phyloP scores from a whole-genome alignment of 2,888 invertebrate species.

The Microplitis deprimator region DNA sequence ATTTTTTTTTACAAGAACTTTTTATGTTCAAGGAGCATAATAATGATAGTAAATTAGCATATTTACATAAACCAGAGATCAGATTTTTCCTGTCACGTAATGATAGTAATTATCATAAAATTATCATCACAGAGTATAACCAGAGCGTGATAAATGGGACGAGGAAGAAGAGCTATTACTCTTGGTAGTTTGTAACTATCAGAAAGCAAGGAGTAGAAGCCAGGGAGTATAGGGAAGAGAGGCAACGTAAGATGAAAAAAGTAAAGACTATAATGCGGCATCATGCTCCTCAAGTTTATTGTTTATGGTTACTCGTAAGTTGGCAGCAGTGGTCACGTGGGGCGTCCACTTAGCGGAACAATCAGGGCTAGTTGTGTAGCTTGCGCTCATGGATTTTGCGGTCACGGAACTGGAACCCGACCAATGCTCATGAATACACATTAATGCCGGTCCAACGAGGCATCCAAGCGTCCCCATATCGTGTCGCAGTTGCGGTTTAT shows the following conservation, averaged over 20 bases:
- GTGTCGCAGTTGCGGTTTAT: constrained; percentile 13
- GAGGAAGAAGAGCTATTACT: neutral
- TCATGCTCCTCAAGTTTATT: constrained; percentile 2
- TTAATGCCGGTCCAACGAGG: constrained; percentile 22
- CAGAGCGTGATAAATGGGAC: neutral
- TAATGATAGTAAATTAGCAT: too few species aligned
- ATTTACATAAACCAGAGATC: neutral
- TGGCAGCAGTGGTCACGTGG: neutral
- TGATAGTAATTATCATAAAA: neutral
- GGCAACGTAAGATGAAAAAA: neutral
- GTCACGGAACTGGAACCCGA: neutral
- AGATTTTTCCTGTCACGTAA: neutral
- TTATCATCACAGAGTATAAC: neutral
- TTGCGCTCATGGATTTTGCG: constrained; percentile 21
- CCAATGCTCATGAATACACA: constrained; percentile 22
- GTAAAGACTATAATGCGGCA: neutral
- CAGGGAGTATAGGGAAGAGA: neutral
- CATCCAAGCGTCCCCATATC: constrained; percentile 8
- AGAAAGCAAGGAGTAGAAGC: neutral
- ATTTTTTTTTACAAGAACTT: neutral
- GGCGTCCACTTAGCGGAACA: neutral
- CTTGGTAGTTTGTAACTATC: neutral
- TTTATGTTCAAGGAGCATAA: neutral
- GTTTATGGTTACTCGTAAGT: neutral
- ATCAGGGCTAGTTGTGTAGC: neutral